Percentiles rank a stretch among this genome's conserved stretches.
Evolutionary conservation across 2,888 invertebrate genomes (phyloP).

Genomic region (Crematogaster levior): DNA sequence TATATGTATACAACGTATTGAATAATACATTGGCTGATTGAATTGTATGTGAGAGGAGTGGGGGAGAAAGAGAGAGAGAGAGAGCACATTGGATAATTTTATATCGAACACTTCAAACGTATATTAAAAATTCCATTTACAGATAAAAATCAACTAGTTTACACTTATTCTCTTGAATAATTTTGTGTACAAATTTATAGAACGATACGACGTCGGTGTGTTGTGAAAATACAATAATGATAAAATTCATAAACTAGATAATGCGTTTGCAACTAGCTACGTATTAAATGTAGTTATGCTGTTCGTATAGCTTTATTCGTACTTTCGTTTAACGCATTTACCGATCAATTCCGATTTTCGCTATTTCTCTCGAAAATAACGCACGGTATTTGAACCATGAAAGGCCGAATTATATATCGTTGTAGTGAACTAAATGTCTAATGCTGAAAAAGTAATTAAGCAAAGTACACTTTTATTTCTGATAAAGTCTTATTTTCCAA

Average conservation of each 20-base stretch:
- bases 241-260: constrained; percentile 12
- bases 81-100: neutral
- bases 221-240: constrained; percentile 1
- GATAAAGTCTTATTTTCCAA: constrained; percentile 1
- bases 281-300: constrained; percentile 1
- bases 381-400: neutral
- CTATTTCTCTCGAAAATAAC: constrained; percentile 22
- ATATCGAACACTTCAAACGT: neutral
- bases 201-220: neutral
- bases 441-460: constrained; percentile 20
- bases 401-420: neutral
- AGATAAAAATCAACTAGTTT: constrained; percentile 6
- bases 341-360: constrained; percentile 22
- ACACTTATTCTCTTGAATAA: neutral
- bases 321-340: constrained; percentile 33
- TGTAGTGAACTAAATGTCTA: neutral
- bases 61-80: neutral
- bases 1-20: neutral
- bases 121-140: constrained; percentile 6
- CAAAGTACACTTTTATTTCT: neutral
- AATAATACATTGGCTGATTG: constrained; percentile 24
- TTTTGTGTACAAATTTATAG: neutral
- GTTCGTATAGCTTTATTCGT: neutral
- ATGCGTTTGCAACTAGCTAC: neutral
- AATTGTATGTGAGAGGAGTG: neutral